phyloP scores from a whole-genome alignment of 2,797 vertebrate species.

The Hafferia zeledoni region DNA sequence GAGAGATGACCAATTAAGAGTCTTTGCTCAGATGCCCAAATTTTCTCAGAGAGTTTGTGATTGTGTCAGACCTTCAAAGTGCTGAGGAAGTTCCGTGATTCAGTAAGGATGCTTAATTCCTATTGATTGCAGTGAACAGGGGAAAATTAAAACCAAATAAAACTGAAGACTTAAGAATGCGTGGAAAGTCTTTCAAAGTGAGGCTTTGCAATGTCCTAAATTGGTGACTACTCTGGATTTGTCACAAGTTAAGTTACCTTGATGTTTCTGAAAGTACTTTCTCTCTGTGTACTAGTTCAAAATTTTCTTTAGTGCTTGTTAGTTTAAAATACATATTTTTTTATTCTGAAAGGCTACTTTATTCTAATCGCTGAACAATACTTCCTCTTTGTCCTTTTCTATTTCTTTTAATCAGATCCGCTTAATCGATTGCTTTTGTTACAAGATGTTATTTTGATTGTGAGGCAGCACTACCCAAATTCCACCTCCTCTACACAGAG shows the following conservation, averaged over 20 bases:
- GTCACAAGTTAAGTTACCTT: not conserved
- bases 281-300: not conserved
- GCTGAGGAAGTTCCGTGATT: not conserved
- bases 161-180: not conserved
- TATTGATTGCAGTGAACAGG: not conserved
- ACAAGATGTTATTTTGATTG: not conserved
- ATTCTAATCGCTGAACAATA: not conserved
- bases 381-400: not conserved
- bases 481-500: not conserved
- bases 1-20: not conserved
- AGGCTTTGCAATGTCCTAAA: not conserved
- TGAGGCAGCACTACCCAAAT: not conserved
- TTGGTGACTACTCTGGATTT: not conserved
- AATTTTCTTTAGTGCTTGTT: not conserved
- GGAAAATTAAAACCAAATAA: not conserved
- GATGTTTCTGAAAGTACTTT: not conserved
- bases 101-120: not conserved
- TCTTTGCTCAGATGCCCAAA: not conserved
- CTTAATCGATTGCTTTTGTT: not conserved
- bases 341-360: not conserved
- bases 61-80: not conserved
- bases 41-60: not conserved
- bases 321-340: not conserved
- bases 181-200: not conserved
- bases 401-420: not conserved